Conservation (phyloP, 2,113 vertebrate species). For the Edolisoma coerulescens region DNA sequence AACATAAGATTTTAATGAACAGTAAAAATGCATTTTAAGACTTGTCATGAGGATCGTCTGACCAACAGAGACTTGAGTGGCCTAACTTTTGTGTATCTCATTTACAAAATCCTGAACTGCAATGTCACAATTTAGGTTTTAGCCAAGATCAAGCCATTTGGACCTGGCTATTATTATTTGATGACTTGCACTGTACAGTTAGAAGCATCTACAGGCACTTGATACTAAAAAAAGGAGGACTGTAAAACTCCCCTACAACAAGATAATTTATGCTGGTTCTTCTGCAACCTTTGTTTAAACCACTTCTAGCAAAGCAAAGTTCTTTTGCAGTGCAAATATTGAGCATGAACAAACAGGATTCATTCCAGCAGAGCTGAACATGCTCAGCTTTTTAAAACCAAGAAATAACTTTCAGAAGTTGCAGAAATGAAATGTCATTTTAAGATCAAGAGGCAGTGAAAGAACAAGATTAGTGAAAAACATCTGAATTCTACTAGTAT, state of each 20-base stretch:
- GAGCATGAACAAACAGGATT: not conserved
- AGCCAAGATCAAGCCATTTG: not conserved
- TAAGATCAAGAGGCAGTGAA: not conserved
- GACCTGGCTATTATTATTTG: not conserved
- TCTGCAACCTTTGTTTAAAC: not conserved
- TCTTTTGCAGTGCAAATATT: not conserved
- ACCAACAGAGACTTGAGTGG: not conserved
- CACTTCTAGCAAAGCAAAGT: not conserved
- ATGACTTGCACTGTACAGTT: not conserved
- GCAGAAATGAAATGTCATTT: not conserved
- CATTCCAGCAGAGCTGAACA: not conserved
- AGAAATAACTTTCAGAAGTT: not conserved
- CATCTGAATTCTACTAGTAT: not conserved
- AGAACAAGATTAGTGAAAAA: not conserved
- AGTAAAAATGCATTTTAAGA: not conserved
- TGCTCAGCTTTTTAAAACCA: not conserved
- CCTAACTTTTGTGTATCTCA: not conserved
- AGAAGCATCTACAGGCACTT: not conserved
- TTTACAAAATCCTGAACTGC: not conserved
- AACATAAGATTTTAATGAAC: not conserved
- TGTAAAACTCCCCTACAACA: not conserved
- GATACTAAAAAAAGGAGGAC: not conserved
- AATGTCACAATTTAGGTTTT: not conserved
- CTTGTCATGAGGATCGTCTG: not conserved
- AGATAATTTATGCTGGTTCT: not conserved